Conservation (phyloP, 92 coral and sea anemone genomes). For the Heliopora coerulea region DNA sequence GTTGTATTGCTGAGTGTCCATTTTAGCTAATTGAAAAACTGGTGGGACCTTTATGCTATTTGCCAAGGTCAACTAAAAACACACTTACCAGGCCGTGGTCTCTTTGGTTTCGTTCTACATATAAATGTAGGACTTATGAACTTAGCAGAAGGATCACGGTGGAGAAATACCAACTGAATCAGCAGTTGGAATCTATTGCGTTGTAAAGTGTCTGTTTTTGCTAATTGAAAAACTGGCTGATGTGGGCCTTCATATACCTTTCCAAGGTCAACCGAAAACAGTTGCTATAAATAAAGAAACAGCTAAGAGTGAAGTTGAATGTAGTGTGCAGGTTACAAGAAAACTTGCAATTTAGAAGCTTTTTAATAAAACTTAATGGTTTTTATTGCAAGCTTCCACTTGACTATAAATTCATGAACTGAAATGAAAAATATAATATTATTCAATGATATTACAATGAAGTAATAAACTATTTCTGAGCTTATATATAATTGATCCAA, state of each 20-base stretch:
- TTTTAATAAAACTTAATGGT: too few relatives aligned
- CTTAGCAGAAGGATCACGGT: conserved; percentile 53
- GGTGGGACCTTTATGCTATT: conserved; percentile 78
- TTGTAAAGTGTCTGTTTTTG: conserved; percentile 73
- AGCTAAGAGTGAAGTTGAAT: too few relatives aligned
- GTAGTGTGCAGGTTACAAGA: too few relatives aligned
- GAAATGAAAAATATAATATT: too few relatives aligned
- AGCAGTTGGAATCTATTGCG: conserved; percentile 76
- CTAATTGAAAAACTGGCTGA: conserved; percentile 83
- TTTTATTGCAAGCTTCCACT: too few relatives aligned
- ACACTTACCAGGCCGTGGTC: background rate
- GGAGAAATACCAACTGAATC: conserved; percentile 57
- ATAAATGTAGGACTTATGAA: conserved; percentile 16
- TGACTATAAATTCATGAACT: too few relatives aligned
- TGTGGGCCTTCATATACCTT: conserved; percentile 72
- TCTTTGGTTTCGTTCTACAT: conserved; percentile 15
- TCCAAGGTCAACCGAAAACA: conserved; percentile 74
- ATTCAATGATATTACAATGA: too few relatives aligned
- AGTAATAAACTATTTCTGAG: too few relatives aligned
- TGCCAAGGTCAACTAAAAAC: conserved; percentile 66
- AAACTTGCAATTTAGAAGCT: too few relatives aligned
- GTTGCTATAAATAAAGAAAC: too few relatives aligned
- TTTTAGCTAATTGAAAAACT: conserved; percentile 84
- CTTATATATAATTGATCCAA: too few relatives aligned
- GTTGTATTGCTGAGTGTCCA: conserved; percentile 74